Percentiles rank a stretch among this genome's conserved stretches.
Evolutionary conservation across 2,113 vertebrate genomes (phyloP).

Genomic region (Paradisaea rubra): DNA sequence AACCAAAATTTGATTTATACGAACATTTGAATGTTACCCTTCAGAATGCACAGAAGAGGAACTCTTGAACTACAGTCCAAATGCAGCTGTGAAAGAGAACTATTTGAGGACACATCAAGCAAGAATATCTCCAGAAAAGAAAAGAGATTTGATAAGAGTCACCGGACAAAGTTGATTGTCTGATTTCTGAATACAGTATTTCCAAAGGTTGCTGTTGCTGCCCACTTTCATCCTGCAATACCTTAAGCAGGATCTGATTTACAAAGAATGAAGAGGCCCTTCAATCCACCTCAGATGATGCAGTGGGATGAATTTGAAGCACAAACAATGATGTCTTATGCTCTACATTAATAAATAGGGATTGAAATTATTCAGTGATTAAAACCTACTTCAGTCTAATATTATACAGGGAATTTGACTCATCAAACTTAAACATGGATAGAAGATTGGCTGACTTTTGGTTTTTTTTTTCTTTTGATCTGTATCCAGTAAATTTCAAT

Average conservation of each 20-base stretch:
- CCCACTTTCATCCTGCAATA: not conserved
- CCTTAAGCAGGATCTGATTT: not conserved
- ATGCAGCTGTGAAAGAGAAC: not conserved
- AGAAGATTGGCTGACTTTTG: not conserved
- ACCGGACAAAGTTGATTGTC: not conserved
- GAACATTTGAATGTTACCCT: not conserved
- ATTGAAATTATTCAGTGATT: not conserved
- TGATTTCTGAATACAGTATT: not conserved
- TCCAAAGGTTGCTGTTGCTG: not conserved
- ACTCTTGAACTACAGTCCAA: not conserved
- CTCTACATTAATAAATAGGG: not conserved
- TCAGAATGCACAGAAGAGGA: not conserved
- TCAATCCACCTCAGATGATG: not conserved
- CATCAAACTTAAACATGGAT: not conserved
- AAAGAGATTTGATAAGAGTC: not conserved
- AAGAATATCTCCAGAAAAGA: not conserved
- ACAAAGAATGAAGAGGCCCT: not conserved
- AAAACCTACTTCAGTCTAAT: not conserved
- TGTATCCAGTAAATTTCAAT: not conserved
- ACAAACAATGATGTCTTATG: not conserved
- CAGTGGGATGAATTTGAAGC: not conserved
- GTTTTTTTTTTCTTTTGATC: not conserved
- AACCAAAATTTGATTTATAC: not conserved
- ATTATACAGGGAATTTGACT: not conserved
- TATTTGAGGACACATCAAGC: not conserved